Conservation (phyloP, 2,113 vertebrate genomes). For the Antigone vipio region DNA sequence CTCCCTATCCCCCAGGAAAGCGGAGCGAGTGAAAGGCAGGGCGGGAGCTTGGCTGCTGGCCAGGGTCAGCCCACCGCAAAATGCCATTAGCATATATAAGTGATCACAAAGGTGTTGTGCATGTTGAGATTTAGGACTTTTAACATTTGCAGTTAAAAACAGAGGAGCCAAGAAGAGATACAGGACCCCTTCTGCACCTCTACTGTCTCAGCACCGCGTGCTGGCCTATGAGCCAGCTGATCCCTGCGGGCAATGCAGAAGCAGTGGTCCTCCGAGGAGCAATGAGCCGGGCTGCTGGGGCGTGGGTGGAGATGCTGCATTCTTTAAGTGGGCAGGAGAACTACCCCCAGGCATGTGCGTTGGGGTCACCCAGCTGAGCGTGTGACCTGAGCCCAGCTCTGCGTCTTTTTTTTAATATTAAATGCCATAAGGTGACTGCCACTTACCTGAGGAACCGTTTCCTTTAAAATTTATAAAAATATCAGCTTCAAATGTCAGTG, state of each 20-base stretch:
- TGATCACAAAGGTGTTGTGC: background rate
- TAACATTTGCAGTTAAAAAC: background rate
- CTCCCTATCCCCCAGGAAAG: background rate
- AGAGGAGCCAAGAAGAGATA: background rate
- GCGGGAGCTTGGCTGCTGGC: background rate
- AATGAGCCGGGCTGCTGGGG: background rate
- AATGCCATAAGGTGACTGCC: background rate
- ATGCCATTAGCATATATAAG: background rate
- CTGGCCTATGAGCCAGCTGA: background rate
- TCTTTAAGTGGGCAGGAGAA: background rate
- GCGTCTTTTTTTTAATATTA: background rate
- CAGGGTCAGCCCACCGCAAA: background rate
- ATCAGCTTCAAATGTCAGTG: background rate
- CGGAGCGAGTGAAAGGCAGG: background rate
- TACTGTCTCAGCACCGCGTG: background rate
- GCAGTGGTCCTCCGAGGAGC: no score
- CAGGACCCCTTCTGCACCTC: background rate
- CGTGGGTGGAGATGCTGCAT: background rate
- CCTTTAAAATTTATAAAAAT: background rate
- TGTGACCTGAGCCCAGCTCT: background rate
- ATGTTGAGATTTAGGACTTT: background rate
- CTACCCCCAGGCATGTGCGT: accelerated
- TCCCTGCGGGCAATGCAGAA: background rate
- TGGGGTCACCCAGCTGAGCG: background rate
- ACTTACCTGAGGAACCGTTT: background rate